These are phyloP conservation scores for Musca domestica DNA, from an alignment of 1,140 invertebrate species.

Conservation along the genomic window DNA sequence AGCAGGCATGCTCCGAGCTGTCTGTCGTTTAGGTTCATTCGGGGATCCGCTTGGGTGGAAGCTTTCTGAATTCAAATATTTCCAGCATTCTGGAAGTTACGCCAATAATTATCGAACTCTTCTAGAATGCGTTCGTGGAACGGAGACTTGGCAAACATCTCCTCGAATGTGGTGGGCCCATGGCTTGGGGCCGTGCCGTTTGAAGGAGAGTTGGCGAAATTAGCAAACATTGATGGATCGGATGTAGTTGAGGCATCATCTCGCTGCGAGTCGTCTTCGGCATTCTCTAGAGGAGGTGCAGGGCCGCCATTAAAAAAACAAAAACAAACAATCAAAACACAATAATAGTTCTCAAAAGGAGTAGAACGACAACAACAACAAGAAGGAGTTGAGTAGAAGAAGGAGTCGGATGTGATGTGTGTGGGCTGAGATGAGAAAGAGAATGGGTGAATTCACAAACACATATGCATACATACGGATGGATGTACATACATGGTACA, in stretches of 20 bases:
- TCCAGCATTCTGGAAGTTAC: slow-evolving; percentile 38
- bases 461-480: not conserved
- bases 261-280: not conserved
- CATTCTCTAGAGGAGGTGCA: not conserved
- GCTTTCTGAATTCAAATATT: not conserved
- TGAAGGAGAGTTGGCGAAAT: not conserved
- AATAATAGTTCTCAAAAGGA: no score
- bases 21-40: not conserved
- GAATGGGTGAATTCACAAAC: slow-evolving; percentile 4
- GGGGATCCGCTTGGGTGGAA: not conserved
- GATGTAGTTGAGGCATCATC: not conserved
- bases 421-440: not conserved
- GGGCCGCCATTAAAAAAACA: no score
- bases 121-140: slow-evolving; percentile 46
- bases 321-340: no score
- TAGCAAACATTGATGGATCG: not conserved
- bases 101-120: slow-evolving; percentile 51
- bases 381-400: no score
- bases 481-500: not conserved
- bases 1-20: not conserved
- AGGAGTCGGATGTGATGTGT: not conserved
- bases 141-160: slow-evolving; percentile 45
- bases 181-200: slow-evolving; percentile 2
- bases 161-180: slow-evolving; percentile 34
- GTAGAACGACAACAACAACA: no score